phyloP scores from a whole-genome alignment of 2,113 vertebrate genomes.

The Misgurnus mizolepis region DNA sequence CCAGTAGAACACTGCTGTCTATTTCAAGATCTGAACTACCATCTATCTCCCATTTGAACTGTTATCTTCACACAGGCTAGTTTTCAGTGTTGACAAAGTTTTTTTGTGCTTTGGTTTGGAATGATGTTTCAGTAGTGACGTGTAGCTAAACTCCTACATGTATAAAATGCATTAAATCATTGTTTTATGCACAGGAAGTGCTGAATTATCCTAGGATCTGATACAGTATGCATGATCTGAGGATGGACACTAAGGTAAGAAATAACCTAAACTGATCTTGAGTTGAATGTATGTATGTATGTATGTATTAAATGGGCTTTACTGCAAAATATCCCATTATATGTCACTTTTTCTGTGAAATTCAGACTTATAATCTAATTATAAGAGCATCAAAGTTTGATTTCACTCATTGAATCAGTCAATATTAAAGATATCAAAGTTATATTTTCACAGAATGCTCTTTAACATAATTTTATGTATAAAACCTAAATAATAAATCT shows the following conservation, averaged over 20 bases:
- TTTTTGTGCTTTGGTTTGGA: background rate
- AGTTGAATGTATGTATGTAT: background rate
- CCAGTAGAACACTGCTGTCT: conserved; percentile 38
- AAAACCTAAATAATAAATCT: no score
- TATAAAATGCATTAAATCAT: background rate
- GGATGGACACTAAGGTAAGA: background rate
- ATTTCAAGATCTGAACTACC: background rate
- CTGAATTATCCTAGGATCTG: background rate
- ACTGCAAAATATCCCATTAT: background rate
- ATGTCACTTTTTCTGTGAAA: no score
- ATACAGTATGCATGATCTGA: background rate
- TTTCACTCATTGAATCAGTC: no score
- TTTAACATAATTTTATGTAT: background rate
- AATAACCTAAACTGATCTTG: background rate
- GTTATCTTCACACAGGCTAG: background rate
- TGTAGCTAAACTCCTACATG: background rate
- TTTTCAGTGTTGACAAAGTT: background rate
- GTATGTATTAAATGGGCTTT: background rate
- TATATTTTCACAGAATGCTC: no score
- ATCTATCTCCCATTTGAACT: background rate
- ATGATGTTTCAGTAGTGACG: background rate
- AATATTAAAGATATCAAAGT: no score
- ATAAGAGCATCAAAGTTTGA: no score
- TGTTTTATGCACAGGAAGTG: background rate
- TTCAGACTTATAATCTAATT: no score